phyloP scores from a whole-genome alignment of 92 coral and sea anemone species.

The Zoanthus sansibaricus region DNA sequence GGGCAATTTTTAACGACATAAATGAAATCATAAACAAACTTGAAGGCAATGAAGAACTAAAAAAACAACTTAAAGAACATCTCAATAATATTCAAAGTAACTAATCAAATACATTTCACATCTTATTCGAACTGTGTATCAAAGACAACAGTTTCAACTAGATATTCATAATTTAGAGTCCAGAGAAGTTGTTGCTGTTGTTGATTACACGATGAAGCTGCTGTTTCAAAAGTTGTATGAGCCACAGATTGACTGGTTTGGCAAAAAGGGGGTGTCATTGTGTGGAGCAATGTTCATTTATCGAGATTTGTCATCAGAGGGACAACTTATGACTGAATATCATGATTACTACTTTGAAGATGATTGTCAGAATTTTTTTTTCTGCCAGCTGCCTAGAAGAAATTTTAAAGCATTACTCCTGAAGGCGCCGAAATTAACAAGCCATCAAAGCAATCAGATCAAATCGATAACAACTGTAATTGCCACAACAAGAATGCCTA shows the following conservation, averaged over 20 bases:
- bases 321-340: constrained; percentile 36
- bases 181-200: too few species aligned
- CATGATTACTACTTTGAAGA: constrained; percentile 35
- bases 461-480: too few species aligned
- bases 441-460: too few species aligned
- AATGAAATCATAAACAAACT: constrained; percentile 28
- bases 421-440: too few species aligned
- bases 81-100: too few species aligned
- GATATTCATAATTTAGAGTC: too few species aligned
- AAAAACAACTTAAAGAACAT: neutral
- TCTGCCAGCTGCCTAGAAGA: constrained; percentile 57
- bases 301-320: neutral
- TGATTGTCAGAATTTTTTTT: constrained; percentile 65
- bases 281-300: constrained; percentile 68
- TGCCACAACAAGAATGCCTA: too few species aligned
- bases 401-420: constrained; percentile 39
- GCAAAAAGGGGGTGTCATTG: constrained; percentile 60
- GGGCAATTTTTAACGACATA: constrained; percentile 22
- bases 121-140: too few species aligned
- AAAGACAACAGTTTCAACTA: too few species aligned
- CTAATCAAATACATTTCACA: too few species aligned
- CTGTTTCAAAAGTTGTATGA: too few species aligned
- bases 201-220: too few species aligned
- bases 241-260: neutral
- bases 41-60: constrained; percentile 25